Base-by-base conservation (phyloP, 35 echinoderm and acorn worm species). In the Apostichopus parvimensis region DNA sequence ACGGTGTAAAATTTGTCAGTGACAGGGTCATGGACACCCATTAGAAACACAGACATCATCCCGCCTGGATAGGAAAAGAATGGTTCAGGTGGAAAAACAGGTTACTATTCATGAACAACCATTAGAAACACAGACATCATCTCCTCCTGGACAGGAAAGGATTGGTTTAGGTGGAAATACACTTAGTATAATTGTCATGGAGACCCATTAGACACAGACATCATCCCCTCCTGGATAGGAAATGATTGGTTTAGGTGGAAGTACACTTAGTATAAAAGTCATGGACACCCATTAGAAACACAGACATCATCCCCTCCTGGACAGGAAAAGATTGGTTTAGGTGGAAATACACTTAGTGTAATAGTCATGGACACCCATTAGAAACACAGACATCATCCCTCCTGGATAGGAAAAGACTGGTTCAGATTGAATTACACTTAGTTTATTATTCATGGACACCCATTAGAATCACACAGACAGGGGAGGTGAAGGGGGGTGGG, bases 81-180 rank as follows among this genome's bases (percentile, higher is more conserved):
- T 45, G 34, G 34, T 98, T 25, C 94, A 94, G 0, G 96, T 98
- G 64, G 79, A 79, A 79, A 94, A 94, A 25, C 45, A 0, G 92
- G 64, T 57, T 22, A 60, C 2, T 92, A 93, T 72, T 98, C 91
- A 56, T 98, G 84, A 17, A 95, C 94, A 52, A 94, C 96, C 90
- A 98, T 91, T 71, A 98, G 68, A 87, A 95, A 98, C 20, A 94
- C 91, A 0, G 96, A 98, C 94, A 98, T 98, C 14, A 98, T 98
- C 9, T 5, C 96, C 86, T 94, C 96, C 95, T n/a, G 3, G 13
- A 54, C 2, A n/a, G 2, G 15, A 53, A 10, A 56, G 45, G 2
- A 78, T 22, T 21, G 28, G 28, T 34, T 34, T 34, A 34, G 28
- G 28, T 34, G 1, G 1, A 1, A 34, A 1, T 34, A 34, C 28